Base-by-base conservation (phyloP, 1,140 invertebrate species). In the Aphelenchoides fujianensis region DNA sequence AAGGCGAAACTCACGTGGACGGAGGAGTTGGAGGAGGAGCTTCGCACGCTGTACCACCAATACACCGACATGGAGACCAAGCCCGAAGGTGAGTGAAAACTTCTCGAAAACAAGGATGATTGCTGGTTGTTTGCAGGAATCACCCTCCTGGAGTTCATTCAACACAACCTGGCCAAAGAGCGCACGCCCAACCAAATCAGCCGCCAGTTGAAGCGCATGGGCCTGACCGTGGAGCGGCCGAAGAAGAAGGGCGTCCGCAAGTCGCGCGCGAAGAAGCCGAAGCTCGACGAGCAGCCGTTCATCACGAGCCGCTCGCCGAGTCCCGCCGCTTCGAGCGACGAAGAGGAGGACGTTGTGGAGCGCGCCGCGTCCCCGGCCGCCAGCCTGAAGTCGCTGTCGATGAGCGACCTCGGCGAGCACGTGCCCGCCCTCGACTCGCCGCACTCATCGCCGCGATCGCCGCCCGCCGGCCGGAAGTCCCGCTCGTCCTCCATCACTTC, bases 1-100 rank as follows among this genome's bases (percentile, higher is more conserved):
- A 59, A 59, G 7, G 28, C 55, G 55, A 59, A 27, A 23, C 23
- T 59, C 5, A 7, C 19, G 55, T 69, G 67, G 67, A 28, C 67
- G n/a, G 67, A 69, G 61, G 52, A 69, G 23, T 35, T 69, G 2
- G 67, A 69, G 61, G 67, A 61, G 27, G 67, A 69, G 41, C 30
- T 69, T 5, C 23, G 37, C 55, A 69, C n/a, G 9, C 37, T 69
- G 52, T 48, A 69, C 61, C 48, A 48, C 1, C 35, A 69, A 34
- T 69, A 69, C 67, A 61, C 41, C 9, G 41, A 61, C 2, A 57
- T 69, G 23, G 67, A 69, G 27, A 55, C 55, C 7, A 69, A 69
- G 31, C 67, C 67, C 28, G 67, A 69, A 63, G 67, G 48, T 19
- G 23, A 5, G 55, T n/a, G n/a, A n/a, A n/a, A n/a, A n/a, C n/a